Base-by-base conservation (phyloP, 2,113 vertebrate genomes). In the Xerus inauris region DNA sequence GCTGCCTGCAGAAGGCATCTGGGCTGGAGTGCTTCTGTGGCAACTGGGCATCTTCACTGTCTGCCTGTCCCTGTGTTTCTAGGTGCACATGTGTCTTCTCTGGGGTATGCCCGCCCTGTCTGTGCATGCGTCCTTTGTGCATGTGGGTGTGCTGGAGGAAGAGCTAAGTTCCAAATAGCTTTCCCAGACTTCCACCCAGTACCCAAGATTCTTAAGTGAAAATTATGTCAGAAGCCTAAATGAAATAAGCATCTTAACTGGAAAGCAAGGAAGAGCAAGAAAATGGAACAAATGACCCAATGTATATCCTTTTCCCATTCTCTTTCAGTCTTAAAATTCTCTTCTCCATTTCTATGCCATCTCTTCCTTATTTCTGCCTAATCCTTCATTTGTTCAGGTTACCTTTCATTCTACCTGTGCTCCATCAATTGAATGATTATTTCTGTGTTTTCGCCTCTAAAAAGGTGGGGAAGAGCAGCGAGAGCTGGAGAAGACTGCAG, bases 1-100 rank as follows among this genome's bases (percentile, higher is more conserved):
- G 81, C 54, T 82, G 77, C 94, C 88, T 95, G 79, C 40, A 26
- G 59, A 26, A 86, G 82, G 81, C 89, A 40, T 89, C 73, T 94
- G 89, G 82, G 22, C 40, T 51, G 90, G 32, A 3, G 32, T 3
- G 17, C 9, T 45, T 91, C 81, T 92, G 54, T 32, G 76, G 35
- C 51, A 67, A 49, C 24, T 0, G 49, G 54, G 85, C 6, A 0
- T 82, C 90, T 67, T 87, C n/a, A 26, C 51, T 49, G 96, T 92
- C 88, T 95, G 96, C 47, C 47, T 1, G 42, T 35, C 83, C 96
- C 62, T 87, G 93, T 96, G 97, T 89, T 86, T 91, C 28, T 92
- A 88, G 95, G 72, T 73, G 54, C 95, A 97, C 93, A 96, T 87
- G 93, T 96, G 94, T 93, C 86, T 89, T 89, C 96, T 87, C 64